Conservation (phyloP, 92 coral and sea anemone species). For the Micromussa lordhowensis region DNA sequence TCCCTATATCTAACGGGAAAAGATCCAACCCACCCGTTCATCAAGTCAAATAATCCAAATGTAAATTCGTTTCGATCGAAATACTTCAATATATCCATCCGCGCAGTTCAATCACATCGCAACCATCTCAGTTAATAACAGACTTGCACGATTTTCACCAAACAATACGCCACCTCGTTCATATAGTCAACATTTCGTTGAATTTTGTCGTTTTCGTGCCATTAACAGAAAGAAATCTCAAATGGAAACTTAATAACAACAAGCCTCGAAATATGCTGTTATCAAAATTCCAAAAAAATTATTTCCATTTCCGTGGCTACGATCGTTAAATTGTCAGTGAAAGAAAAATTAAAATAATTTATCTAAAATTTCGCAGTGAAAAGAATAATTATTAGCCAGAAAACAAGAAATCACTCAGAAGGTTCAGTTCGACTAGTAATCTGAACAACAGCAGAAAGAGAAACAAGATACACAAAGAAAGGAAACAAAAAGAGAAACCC, state of each 20-base stretch:
- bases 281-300: neutral
- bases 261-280: neutral
- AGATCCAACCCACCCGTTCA: neutral
- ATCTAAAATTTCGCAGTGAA: neutral
- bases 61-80: neutral
- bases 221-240: neutral
- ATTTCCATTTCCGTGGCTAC: neutral
- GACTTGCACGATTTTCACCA: neutral
- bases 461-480: neutral
- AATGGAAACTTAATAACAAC: neutral
- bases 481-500: neutral
- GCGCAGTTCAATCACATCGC: neutral
- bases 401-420: neutral
- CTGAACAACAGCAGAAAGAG: neutral
- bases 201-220: neutral
- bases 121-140: neutral
- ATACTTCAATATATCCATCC: neutral
- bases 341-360: neutral
- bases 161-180: neutral
- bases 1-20: neutral
- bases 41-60: neutral
- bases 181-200: neutral
- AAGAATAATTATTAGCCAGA: neutral
- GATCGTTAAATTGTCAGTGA: neutral
- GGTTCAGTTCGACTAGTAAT: neutral